Percentiles rank a stretch among this genome's conserved stretches.
Evolutionary conservation across 2,797 vertebrate species (phyloP).

Genomic region (Decapterus maruadsi): DNA sequence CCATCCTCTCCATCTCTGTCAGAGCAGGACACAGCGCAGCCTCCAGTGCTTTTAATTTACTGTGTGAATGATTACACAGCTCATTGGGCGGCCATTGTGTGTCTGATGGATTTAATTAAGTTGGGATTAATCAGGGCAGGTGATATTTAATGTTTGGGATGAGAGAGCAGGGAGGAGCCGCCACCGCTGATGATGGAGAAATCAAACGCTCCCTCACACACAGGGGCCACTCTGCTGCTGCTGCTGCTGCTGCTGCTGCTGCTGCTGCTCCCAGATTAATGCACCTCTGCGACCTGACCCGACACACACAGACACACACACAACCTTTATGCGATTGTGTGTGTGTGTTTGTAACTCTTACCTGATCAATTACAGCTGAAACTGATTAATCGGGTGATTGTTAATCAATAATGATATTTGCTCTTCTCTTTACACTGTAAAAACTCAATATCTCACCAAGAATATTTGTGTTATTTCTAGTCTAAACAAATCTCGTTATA

Average conservation of each 20-base stretch:
- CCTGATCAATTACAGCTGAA: no score
- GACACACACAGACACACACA: no score
- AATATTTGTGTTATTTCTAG: no score
- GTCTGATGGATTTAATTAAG: conserved; percentile 99
- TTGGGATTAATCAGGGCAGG: conserved; percentile 98
- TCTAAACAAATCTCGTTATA: no score
- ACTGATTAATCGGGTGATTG: no score
- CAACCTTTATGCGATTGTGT: no score
- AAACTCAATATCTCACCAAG: no score
- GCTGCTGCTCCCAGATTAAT: conserved; percentile 91
- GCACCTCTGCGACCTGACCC: conserved; percentile 81
- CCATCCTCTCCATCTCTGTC: conserved; percentile 95
- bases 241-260: conserved; percentile 76
- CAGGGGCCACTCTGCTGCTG: conserved; percentile 77
- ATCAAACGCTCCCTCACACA: conserved; percentile 76
- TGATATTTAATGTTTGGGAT: conserved; percentile 98
- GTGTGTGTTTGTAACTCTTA: background rate
- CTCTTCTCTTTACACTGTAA: no score
- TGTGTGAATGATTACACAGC: conserved; percentile 98
- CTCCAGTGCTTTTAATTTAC: conserved; percentile 93
- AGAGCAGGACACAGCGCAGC: conserved; percentile 80
- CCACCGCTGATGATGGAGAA: conserved; percentile 40
- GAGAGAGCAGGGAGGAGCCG: conserved; percentile 72
- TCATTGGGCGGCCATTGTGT: conserved; percentile 99
- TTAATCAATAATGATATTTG: no score